phyloP scores from a whole-genome alignment of 2,888 invertebrate species.

The Stenolophus ochropezus region DNA sequence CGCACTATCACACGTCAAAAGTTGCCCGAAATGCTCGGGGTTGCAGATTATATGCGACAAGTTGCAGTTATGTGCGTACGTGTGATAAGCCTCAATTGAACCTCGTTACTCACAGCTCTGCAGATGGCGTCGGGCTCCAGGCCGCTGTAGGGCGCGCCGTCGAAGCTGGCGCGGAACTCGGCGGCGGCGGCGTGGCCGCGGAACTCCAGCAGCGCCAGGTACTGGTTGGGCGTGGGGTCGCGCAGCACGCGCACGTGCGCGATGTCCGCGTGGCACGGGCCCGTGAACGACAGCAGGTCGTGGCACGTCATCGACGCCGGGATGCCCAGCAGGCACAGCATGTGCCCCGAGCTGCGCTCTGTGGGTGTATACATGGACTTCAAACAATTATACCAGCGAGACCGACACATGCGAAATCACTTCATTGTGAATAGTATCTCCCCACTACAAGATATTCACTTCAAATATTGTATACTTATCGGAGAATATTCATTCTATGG shows the following conservation, averaged over 20 bases:
- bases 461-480: too few species aligned
- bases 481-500: too few species aligned
- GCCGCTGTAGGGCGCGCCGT: conserved; percentile 94
- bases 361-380: not conserved
- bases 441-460: too few species aligned
- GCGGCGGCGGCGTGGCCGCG: conserved; percentile 86
- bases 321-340: conserved; percentile 87
- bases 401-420: too few species aligned
- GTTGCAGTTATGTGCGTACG: too few species aligned
- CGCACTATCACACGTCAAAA: too few species aligned
- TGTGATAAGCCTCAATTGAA: too few species aligned
- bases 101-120: conserved; percentile 92
- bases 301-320: conserved; percentile 94
- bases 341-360: not conserved
- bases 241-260: conserved; percentile 94
- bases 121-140: conserved; percentile 94
- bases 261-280: conserved; percentile 93
- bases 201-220: conserved; percentile 96
- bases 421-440: too few species aligned
- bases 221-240: conserved; percentile 95
- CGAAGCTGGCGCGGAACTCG: conserved; percentile 94
- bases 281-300: conserved; percentile 94
- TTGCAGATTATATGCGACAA: too few species aligned
- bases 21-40: too few species aligned
- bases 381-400: too few species aligned